Evolutionary conservation across 2,113 vertebrate genomes (phyloP).

Genomic region (Chaetorhynchus papuensis): DNA sequence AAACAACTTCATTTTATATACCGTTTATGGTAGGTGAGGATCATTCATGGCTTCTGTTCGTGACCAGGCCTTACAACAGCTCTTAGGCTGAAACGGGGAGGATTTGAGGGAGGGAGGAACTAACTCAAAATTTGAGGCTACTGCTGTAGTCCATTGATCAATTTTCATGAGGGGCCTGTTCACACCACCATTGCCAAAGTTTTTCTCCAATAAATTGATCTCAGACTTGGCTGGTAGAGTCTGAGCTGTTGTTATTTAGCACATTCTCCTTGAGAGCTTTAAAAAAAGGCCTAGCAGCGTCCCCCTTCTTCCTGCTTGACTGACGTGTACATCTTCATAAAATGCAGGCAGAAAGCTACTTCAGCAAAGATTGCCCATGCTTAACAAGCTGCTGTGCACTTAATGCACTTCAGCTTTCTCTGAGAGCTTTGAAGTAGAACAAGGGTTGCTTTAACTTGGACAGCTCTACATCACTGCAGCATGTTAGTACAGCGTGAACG

Average conservation of each 20-base stretch:
- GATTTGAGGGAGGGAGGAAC: neutral
- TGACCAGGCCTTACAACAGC: neutral
- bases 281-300: neutral
- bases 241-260: neutral
- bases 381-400: neutral
- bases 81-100: neutral
- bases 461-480: neutral
- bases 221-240: neutral
- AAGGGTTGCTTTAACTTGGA: neutral
- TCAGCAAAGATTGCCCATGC: neutral
- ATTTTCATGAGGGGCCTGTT: neutral
- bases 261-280: neutral
- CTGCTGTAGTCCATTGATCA: neutral
- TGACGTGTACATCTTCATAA: neutral
- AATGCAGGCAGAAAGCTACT: neutral
- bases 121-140: neutral
- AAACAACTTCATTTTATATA: neutral
- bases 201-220: neutral
- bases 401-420: neutral
- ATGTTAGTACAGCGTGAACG: neutral
- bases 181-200: neutral
- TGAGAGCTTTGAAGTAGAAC: neutral
- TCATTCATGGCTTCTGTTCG: neutral
- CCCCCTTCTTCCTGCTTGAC: neutral
- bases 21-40: neutral